Base-by-base conservation (phyloP, 2,888 invertebrate genomes). In the Molorchus minor region DNA sequence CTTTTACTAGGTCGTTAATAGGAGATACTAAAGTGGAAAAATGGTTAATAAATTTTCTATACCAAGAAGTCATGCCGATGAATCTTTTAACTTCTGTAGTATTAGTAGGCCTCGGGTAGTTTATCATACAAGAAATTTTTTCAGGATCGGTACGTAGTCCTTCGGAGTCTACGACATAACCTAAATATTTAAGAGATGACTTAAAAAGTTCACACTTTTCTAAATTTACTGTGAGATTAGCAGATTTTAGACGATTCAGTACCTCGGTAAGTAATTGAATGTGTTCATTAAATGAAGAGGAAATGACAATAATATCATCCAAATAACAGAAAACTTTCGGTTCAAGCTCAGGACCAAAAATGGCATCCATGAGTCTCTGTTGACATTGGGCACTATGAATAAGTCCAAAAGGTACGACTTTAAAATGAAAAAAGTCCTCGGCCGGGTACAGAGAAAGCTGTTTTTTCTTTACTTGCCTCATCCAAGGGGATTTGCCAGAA, bases 81-180 rank as follows among this genome's bases (percentile, higher is more conserved):
- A 75, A 70, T 15, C 73, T 21, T 41, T 69, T 71, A 3, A 72
- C 33, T 57, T 72, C 69, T 1, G 71, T 73, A 13, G 61, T 46
- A 3, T 56, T 71, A 8, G 30, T 46, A 1, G 71, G 70, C 7
- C 30, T 43, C 2, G 69, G 64, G 63, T 68, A 73, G 51, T 69
- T 64, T 13, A 65, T 41, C 53, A 73, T 71, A 5, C 65, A 59
- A 1, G 55, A 29, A 8, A 73, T 59, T 55, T 73, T 73, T 5
- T 67, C 68, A 0, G 70, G 71, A 41, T 72, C 67, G 0, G 68
- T 71, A 5, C 60, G 53, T 1, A 73, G 19, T 10, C 72, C 72
- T 15, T 59, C 5, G 13, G 46, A 44, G 46, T 69, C 69, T 3
- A 74, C 65, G 4, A 74, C 36, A 57, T 44, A 71, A 3, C 71